Base-by-base conservation (phyloP, 2,113 vertebrate genomes). In the Anarhynchus alexandrinus region DNA sequence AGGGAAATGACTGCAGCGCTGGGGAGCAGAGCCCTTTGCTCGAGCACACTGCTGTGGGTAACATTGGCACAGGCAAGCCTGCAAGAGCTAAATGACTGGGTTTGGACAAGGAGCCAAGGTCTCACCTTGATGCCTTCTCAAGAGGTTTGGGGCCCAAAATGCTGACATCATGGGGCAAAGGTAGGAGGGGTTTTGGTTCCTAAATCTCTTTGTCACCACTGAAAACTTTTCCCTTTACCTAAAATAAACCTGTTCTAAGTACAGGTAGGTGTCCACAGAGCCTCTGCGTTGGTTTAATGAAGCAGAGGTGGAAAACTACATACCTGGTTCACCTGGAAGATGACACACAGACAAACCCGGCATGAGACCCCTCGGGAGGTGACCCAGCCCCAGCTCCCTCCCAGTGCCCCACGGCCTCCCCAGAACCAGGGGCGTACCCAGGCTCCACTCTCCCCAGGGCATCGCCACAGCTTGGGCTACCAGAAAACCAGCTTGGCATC, bases 31-130 rank as follows among this genome's bases (percentile, higher is more conserved):
- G 26, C 36, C 49, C 40, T 61, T 34, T 2, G 5, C 74, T 69
- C 0, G 0, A 57, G 23, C 23, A 10, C 1, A 6, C 51, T 73
- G 54, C 38, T 65, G 40, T n/a, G 23, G 40, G 26, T 49, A 29
- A 20, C 6, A 10, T 13, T 64, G 82, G 14, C 59, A 52, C 0
- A 1, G 26, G 47, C 27, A 49, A 74, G 52, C 20, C 51, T 40
- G 55, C 14, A 51, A 61, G 54, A 67, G 12, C 61, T n/a, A 88
- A 66, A 15, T 14, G 2, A 38, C 57, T 78, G 29, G 11, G 12
- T 47, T 57, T 74, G 61, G 40, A 49, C 47, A 64, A 42, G 32
- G 18, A 74, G 21, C 42, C 2, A 1, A 22, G 15, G 12, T 82
- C 49, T 59, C 36, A 16, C 3, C 1, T 1, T 1, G 0, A 3